Evolutionary conservation across 2,888 invertebrate species (phyloP), one percentile per base, ranked within the genome.

Genomic region (Cosmopolites sordidus): DNA sequence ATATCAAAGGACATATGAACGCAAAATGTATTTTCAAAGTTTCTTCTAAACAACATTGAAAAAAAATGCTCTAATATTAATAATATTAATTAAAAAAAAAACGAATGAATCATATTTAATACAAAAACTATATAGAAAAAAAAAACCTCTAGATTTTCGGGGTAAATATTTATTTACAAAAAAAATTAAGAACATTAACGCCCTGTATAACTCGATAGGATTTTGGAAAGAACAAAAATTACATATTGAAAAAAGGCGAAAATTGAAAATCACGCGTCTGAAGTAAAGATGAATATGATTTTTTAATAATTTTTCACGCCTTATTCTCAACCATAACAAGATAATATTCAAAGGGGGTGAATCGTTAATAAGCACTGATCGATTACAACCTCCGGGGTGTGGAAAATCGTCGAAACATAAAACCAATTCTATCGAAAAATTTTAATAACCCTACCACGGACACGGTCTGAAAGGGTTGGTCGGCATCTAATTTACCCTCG

Each of bases 261-360:
- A n/a, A 22, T 43, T 43, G 22, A 27, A 27, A 22, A 15, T 43
- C 22, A 43, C 12, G 18, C 12, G n/a, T 22, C 8, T 22, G 9
- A 27, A 27, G 1, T 27, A 30, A 15, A 15, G 11, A 33, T 16
- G 33, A 30, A 48, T 30, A 41, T 30, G 40, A 16, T 29, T 48
- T 40, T 48, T 48, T 37, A 29, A 48, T 48, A 22, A 51, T 51
- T 51, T n/a, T 46, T 46, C 46, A 51, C 51, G 16, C 51, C 51
- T 37, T 51, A 46, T 51, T 52, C 47, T 17, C n/a, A 22, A 37
- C 22, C 16, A 17, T 51, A 51, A 51, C 41, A 30, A 51, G 44
- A 41, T 45, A 43, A 45, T 43, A 43, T 27, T 29, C 27, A 33
- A 48, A 48, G 33, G 53, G 53, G 48, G 53, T 53, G 44, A 48